phyloP scores from a whole-genome alignment of 1,140 invertebrate species.

The Calephelis nemesis region DNA sequence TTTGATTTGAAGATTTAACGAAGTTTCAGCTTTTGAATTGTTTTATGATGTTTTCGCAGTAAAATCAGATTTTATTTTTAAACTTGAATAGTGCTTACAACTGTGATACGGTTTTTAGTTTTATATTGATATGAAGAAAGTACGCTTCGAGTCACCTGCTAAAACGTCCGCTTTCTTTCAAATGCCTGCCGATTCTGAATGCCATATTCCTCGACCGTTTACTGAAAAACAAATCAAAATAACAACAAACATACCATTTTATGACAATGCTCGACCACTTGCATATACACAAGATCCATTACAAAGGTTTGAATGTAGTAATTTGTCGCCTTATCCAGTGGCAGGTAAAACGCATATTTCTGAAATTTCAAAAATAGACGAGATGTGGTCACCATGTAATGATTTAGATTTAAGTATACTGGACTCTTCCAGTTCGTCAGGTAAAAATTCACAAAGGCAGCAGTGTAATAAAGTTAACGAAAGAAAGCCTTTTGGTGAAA shows the following conservation, averaged over 20 bases:
- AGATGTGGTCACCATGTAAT: conserved; percentile 48
- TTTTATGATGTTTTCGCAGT: neutral
- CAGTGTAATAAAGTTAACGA: neutral
- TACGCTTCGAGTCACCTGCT: conserved; percentile 58
- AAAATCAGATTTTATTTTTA: neutral
- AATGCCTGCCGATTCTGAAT: conserved; percentile 55
- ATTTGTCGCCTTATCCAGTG: conserved; percentile 55
- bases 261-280: conserved; percentile 28
- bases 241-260: conserved; percentile 24
- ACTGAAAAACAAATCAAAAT: conserved; percentile 43
- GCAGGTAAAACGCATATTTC: conserved; percentile 47
- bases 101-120: too few relatives aligned
- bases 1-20: too few relatives aligned
- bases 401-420: conserved; percentile 66
- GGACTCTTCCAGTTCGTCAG: conserved; percentile 41
- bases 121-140: conserved; percentile 58
- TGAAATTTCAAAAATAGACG: conserved; percentile 29
- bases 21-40: too few relatives aligned
- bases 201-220: conserved; percentile 64
- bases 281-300: conserved; percentile 50
- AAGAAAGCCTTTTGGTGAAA: conserved; percentile 20
- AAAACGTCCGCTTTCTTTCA: conserved; percentile 34
- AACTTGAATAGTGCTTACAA: neutral
- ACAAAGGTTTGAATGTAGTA: conserved; percentile 51
- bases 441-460: conserved; percentile 12